Conservation (phyloP, 1,140 invertebrate genomes). For the Drosophila pallidifrons region DNA sequence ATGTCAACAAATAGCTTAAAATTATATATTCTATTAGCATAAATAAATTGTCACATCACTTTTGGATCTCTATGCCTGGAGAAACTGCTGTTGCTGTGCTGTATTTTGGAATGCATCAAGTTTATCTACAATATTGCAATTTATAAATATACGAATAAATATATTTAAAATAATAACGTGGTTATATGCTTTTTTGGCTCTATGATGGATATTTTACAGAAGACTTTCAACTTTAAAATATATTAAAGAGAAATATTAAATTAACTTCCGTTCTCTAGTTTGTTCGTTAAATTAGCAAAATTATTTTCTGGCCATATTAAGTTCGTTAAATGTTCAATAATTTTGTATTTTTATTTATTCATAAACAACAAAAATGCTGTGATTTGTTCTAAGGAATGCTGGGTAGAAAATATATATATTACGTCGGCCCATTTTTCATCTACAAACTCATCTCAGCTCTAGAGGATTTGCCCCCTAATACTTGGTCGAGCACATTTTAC, state of each 20-base stretch:
- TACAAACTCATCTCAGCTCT: background rate
- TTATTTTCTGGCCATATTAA: no score
- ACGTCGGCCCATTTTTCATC: background rate
- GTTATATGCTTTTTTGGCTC: no score
- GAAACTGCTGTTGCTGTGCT: background rate
- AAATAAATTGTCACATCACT: background rate
- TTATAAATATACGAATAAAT: no score
- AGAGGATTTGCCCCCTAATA: slow-evolving; percentile 28
- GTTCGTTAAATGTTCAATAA: background rate
- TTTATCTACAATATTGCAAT: no score
- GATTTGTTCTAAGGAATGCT: slow-evolving; percentile 8
- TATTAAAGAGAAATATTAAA: no score
- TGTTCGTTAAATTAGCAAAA: no score
- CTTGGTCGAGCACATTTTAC: slow-evolving; percentile 55
- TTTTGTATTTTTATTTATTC: background rate
- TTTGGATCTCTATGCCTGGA: slow-evolving; percentile 1
- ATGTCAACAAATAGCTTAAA: slow-evolving; percentile 35
- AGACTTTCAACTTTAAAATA: no score
- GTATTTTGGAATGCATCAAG: no score
- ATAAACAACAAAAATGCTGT: slow-evolving; percentile 10
- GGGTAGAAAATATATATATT: background rate
- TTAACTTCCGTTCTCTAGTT: no score
- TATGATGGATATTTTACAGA: no score
- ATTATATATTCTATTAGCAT: slow-evolving; percentile 4
- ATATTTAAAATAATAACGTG: no score